Conservation (phyloP, 2,888 invertebrate genomes). For the Digitonthophagus gazella region DNA sequence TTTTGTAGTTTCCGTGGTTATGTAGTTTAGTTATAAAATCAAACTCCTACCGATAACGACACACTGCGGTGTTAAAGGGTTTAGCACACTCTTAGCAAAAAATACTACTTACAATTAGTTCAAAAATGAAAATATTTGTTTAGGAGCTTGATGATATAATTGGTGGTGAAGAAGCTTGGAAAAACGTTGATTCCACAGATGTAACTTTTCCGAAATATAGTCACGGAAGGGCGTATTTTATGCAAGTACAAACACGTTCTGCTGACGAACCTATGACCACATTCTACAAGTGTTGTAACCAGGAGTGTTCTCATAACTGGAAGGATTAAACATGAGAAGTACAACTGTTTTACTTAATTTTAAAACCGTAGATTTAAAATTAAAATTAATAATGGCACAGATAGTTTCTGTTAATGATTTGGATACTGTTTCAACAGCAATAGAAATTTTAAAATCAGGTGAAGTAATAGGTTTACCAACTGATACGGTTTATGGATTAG, state of each 20-base stretch:
- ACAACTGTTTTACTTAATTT: not conserved
- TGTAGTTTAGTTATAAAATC: no score
- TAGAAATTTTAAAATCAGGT: slow-evolving; percentile 49
- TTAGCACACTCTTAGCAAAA: no score
- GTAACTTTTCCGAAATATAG: slow-evolving; percentile 91
- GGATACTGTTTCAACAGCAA: slow-evolving; percentile 38
- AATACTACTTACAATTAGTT: no score
- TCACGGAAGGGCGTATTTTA: slow-evolving; percentile 88
- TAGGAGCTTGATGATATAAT: slow-evolving; percentile 94
- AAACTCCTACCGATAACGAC: no score
- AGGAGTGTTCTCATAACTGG: slow-evolving; percentile 91
- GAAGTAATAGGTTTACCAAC: slow-evolving; percentile 89
- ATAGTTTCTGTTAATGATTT: slow-evolving; percentile 35
- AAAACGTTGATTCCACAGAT: slow-evolving; percentile 95
- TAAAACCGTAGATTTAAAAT: slow-evolving; percentile 13
- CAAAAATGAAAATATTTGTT: no score
- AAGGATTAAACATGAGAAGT: slow-evolving; percentile 64
- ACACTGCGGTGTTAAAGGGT: no score
- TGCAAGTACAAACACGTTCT: slow-evolving; percentile 97
- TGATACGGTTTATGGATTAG: slow-evolving; percentile 96
- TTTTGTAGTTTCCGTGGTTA: no score
- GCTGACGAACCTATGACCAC: slow-evolving; percentile 99
- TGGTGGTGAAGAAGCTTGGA: slow-evolving; percentile 95
- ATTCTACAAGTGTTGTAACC: slow-evolving; percentile 93
- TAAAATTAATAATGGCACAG: slow-evolving; percentile 36